Percentiles rank a stretch among this genome's conserved stretches.
Evolutionary conservation across 1,140 invertebrate genomes (phyloP).

Genomic region (Scaptomyza montana): DNA sequence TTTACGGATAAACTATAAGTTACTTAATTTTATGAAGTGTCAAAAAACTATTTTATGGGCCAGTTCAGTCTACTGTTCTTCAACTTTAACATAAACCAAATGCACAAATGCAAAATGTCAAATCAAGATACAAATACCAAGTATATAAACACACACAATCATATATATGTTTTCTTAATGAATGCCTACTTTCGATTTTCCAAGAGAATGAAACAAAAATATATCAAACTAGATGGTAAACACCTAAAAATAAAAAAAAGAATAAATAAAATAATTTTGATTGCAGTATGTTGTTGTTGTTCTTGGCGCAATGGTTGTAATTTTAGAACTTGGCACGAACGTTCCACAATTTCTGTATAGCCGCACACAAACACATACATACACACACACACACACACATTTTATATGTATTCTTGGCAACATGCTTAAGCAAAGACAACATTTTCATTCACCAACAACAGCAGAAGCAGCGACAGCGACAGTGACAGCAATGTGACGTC

Average conservation of each 20-base stretch:
- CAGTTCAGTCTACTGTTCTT: neutral
- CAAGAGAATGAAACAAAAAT: constrained; percentile 52
- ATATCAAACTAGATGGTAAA: constrained; percentile 1
- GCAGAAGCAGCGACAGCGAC: constrained; percentile 11
- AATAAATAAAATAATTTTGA: constrained; percentile 37
- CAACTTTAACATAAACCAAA: neutral
- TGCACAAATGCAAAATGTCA: neutral
- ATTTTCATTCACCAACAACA: constrained; percentile 47
- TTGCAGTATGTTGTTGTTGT: constrained; percentile 26
- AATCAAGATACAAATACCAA: neutral
- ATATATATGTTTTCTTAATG: constrained; percentile 25
- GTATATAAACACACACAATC: neutral
- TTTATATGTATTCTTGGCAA: constrained; percentile 51
- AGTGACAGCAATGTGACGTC: constrained; percentile 59
- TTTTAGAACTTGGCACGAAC: constrained; percentile 79
- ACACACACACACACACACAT: neutral
- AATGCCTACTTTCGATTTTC: constrained; percentile 62
- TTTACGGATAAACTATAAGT: too few species aligned
- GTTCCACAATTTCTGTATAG: constrained; percentile 34
- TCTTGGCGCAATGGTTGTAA: constrained; percentile 63
- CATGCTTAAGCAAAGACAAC: constrained; percentile 33
- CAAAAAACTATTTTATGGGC: neutral
- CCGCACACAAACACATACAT: neutral
- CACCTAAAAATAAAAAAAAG: neutral
- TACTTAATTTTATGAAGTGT: too few species aligned